Base-by-base conservation (phyloP, 1,140 invertebrate genomes). In the Nymphalis io region DNA sequence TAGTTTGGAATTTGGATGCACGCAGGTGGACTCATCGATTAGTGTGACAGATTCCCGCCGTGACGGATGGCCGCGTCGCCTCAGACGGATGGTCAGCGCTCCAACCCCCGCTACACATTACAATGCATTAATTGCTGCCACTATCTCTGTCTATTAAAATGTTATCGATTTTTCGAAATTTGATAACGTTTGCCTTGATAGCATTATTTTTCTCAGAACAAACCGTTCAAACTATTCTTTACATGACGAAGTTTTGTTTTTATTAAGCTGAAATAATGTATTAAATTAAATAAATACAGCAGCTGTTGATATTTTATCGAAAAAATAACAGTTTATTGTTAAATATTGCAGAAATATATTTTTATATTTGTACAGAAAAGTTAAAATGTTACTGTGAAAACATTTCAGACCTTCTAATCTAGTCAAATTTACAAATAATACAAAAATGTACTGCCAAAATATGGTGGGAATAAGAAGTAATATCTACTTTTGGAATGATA, bases 1-100 rank as follows among this genome's bases (percentile, higher is more conserved):
- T 27, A 27, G 21, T 23, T 27, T 27, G 20, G 16, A 55, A 27
- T 55, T 55, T n/a, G 51, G 51, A 23, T 55, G 20, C 15, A 55
- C 27, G 51, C 81, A 86, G 80, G 81, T 87, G 75, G 68, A 85
- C 69, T 70, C 74, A 76, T 73, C 80, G 85, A 87, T 87, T 87
- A 86, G 81, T 70, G 81, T 83, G 82, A 88, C 83, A 79, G 78
- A 86, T 83, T 82, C 70, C 76, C 70, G 69, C 69, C 23, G 74
- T 72, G 68, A 87, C 79, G 84, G 85, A 87, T 84, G 80, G 78
- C 82, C 76, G 72, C 79, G 77, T 82, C 80, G 75, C 78, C 73
- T 67, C 75, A 88, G 81, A 89, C 78, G 78, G 77, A 89, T 85
- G 79, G 81, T 80, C 75, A 40, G 53, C 58, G 68, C 72, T 63